A percentile compares a stretch with the other conserved stretches of the same genome.
phyloP scores from a whole-genome alignment of 1,140 invertebrate genomes.

The Mylabris phalerata region DNA sequence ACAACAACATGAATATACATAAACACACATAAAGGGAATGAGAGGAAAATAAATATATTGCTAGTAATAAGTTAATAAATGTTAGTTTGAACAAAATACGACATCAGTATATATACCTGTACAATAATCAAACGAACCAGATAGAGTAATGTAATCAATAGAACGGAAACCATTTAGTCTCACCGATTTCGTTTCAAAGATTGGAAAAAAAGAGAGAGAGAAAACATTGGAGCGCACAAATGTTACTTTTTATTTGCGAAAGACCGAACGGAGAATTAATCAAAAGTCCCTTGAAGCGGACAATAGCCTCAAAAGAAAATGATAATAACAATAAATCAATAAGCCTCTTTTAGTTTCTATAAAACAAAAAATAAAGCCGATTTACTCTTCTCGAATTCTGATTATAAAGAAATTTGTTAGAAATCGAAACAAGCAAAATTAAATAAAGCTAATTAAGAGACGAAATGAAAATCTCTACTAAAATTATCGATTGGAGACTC shows the following conservation, averaged over 20 bases:
- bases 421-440: too few relatives aligned
- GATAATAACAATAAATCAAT: constrained; percentile 21
- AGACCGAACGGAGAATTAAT: constrained; percentile 20
- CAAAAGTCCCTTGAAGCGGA: constrained; percentile 21
- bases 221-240: constrained; percentile 16
- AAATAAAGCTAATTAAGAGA: too few relatives aligned
- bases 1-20: too few relatives aligned
- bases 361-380: constrained; percentile 3
- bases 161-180: constrained; percentile 22
- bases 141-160: constrained; percentile 17
- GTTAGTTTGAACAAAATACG: constrained; percentile 4
- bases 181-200: constrained; percentile 19
- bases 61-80: constrained; percentile 10
- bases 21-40: too few relatives aligned
- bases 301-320: constrained; percentile 24
- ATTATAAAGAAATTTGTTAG: too few relatives aligned
- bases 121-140: not conserved
- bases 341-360: constrained; percentile 16
- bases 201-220: not conserved
- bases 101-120: not conserved
- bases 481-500: too few relatives aligned
- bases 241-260: constrained; percentile 23
- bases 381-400: too few relatives aligned
- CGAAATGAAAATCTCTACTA: too few relatives aligned
- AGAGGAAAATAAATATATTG: constrained; percentile 9